Evolutionary conservation across 2,113 vertebrate genomes (phyloP), one percentile per base, ranked within the genome.

Genomic region (Phoenicopterus ruber): DNA sequence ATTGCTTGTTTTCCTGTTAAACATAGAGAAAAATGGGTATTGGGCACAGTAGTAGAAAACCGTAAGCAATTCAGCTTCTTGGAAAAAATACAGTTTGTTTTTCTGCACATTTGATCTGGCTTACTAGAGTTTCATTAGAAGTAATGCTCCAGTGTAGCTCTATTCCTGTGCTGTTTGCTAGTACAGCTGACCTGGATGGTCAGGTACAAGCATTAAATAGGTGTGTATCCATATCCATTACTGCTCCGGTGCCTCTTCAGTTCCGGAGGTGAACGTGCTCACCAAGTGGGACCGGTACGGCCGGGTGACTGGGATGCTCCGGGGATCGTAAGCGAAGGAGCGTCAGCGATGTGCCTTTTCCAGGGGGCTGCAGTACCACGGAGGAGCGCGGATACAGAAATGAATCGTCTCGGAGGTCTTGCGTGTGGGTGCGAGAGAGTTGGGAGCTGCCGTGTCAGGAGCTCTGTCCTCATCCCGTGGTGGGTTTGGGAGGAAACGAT

Each of bases 221-320:
- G 8, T 28, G 17, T 17, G 8, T 32, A 31, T 67, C 40, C 17
- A 10, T 59, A 59, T 47, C 32, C 7, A 12, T 38, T 50, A 44
- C 55, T 72, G 52, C 58, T 52, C 0, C 0, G 22, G n/a, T 61
- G 40, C 26, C 42, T 50, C 17, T 9, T 49, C 31, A 19, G n/a
- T 44, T 62, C 47, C 63, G 21, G 32, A 83, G 38, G 21, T n/a
- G 49, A 58, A 31, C 0, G 0, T 58, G 28, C 11, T 52, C 10
- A 34, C 26, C 12, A 13, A 25, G 14, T 19, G n/a, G 22, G 29
- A 46, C 0, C 1, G 6, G 13, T 52, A 14, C 0, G 2, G 42
- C 49, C 1, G 2, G 7, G 24, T 46, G 29, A 46, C 13, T n/a
- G 28, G 55, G 49, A 24, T 63, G 34, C 34, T 70, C 34, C 70